Evolutionary conservation across 92 coral and sea anemone genomes (phyloP), one percentile per base, ranked within the genome.

Genomic region (Epizoanthus illoricatus): DNA sequence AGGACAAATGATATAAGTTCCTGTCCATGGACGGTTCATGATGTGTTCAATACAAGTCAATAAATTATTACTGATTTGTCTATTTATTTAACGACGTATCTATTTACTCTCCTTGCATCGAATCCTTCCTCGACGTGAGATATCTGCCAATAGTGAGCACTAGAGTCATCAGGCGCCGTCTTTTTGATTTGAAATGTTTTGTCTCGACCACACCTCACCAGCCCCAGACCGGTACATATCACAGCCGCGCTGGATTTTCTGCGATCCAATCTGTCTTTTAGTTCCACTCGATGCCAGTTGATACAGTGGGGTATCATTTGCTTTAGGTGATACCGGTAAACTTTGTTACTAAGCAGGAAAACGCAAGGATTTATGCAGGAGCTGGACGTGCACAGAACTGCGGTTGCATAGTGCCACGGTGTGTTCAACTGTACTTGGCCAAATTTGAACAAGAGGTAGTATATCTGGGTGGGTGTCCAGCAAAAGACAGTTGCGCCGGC

Each of bases 391-490:
- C 91, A 90, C 21, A 87, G 15, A 5, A 90, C 81, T 2, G 81
- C 91, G 40, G 93, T 84, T 9, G 81, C 84, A 68, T 76, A 62
- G 76, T 90, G 91, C 90, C 90, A 90, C 39, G 42, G n/a, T 4
- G 87, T 87, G 79, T 90, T 85, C 39, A 90, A 84, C 24, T 86
- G 80, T 5, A 88, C 87, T 43, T 85, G 75, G 58, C 81, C 71
- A 63, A 93, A 89, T 83, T 93, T 91, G 49, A 83, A 91, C 40
- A 89, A 84, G 42, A 93, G 65, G 68, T 88, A 93, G 68, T 86
- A 90, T 6, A 89, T 8, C 66, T 93, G 97, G 68, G 88, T 93
- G 0, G 97, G 94, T 24, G 87, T 57, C 97, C 97, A 93, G 83
- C 97, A 93, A 15, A 90, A 8, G 7, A 85, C 81, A 75, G 89